A percentile compares a stretch with the other conserved stretches of the same genome.
These are phyloP conservation scores for Anthoscopus minutus DNA, from an alignment of 2,113 vertebrate genomes.

Conservation along the genomic window DNA sequence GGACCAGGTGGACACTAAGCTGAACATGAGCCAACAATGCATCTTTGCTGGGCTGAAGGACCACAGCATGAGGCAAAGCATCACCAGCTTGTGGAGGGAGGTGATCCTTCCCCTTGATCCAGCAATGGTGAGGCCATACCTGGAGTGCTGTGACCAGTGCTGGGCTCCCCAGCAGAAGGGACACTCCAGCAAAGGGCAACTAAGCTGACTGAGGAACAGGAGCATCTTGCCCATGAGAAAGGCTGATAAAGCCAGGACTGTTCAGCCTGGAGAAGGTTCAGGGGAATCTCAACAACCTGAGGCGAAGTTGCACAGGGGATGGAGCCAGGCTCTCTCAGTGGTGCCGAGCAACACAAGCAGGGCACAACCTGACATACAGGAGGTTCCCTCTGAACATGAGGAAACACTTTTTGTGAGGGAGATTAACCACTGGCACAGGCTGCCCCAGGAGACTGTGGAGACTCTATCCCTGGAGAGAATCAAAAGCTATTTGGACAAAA, in stretches of 20 bases:
- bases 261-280: background rate
- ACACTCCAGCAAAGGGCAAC: background rate
- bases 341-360: background rate
- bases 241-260: background rate
- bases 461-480: background rate
- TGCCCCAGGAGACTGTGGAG: background rate
- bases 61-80: background rate
- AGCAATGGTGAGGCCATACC: background rate
- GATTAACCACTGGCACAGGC: background rate
- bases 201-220: background rate
- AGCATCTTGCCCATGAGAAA: background rate
- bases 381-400: background rate
- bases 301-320: background rate
- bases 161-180: background rate
- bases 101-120: accelerated
- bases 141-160: background rate
- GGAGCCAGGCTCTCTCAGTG: background rate
- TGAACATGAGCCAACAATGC: background rate
- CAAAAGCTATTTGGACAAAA: background rate
- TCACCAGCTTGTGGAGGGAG: background rate
- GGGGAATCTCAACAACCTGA: background rate
- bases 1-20: background rate
- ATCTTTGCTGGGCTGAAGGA: background rate
- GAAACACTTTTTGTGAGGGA: background rate
- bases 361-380: background rate